Conservation (phyloP, 2,797 vertebrate species). For the Catamblyrhynchus diadema region DNA sequence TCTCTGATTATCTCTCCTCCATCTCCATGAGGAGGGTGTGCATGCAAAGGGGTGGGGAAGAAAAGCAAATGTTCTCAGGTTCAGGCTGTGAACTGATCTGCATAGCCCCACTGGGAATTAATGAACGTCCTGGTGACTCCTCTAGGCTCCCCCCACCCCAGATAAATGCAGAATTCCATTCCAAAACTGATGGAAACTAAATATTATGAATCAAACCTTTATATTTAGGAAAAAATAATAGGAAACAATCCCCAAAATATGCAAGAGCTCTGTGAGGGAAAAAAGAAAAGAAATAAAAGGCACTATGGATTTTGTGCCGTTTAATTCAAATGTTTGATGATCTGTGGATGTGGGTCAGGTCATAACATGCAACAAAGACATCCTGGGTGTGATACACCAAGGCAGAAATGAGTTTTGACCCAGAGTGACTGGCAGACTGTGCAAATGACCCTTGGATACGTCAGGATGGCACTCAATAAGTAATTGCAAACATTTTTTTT, state of each 20-base stretch:
- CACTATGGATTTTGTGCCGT: not conserved
- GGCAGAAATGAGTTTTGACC: conserved; percentile 62
- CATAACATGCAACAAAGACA: conserved; percentile 27
- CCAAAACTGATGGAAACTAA: not conserved
- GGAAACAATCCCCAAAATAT: accelerated
- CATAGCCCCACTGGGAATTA: conserved; percentile 30
- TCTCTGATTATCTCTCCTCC: conserved; percentile 55
- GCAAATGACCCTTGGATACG: conserved; percentile 35
- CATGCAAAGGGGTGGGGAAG: not conserved
- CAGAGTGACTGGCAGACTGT: not conserved
- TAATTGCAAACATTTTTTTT: conserved; percentile 25
- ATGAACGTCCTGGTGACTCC: not conserved
- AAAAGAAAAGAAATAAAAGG: not conserved
- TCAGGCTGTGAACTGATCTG: conserved; percentile 66
- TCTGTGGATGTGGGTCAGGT: not conserved
- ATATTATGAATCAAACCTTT: not conserved
- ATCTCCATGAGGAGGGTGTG: conserved; percentile 19
- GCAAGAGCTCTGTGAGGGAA: not conserved
- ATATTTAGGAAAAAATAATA: not conserved
- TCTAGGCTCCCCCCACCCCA: not conserved
- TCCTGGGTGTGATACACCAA: conserved; percentile 21
- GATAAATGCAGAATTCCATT: not conserved
- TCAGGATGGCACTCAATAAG: conserved; percentile 50
- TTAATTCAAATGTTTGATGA: conserved; percentile 44
- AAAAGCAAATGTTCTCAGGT: not conserved